Evolutionary conservation across 1,140 invertebrate genomes (phyloP), one percentile per base, ranked within the genome.

Genomic region (Heliothis subflexa): DNA sequence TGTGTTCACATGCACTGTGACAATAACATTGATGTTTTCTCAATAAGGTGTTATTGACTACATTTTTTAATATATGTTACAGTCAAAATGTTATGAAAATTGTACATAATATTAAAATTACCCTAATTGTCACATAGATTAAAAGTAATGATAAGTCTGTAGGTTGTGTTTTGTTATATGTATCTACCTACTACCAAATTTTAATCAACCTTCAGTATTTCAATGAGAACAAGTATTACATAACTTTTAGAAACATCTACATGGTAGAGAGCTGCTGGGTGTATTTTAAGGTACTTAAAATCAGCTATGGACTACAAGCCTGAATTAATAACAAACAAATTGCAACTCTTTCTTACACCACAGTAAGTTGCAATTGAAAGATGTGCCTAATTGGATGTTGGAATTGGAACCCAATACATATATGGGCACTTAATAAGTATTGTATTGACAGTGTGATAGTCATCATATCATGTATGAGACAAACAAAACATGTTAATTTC

Each of bases 111-210:
- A 28, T 16, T 5, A n/a, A 40, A 45, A 16, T 9, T 45, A 40
- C 2, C 18, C 33, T 64, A 57, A 40, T 68, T 68, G 45, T 25
- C 5, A 68, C 64, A 25, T 28, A 12, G 16, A 74, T 62, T 55
- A 33, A 54, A 40, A 40, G 13, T 28, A 61, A 61, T 54, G 5
- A 18, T 70, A 78, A 80, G 73, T 64, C 45, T 62, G 12, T 82
- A 81, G 79, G 78, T 71, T 81, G 81, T 78, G 74, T 79, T 85
- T 75, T 81, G 81, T 55, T 76, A 57, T 59, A 80, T 85, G 79
- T 82, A 74, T 72, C 16, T 78, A 79, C 74, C 33, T 81, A 80
- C 81, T 78, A 40, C 18, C 77, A 64, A 79, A 45, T 81, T 81
- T 78, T 16, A 57, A 64, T 79, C 33, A 71, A 78, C 28, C 25